A percentile compares a stretch with the other conserved stretches of the same genome.
Conservation (phyloP, 2,797 vertebrate species). For the Gymnoscopelus braueri region DNA sequence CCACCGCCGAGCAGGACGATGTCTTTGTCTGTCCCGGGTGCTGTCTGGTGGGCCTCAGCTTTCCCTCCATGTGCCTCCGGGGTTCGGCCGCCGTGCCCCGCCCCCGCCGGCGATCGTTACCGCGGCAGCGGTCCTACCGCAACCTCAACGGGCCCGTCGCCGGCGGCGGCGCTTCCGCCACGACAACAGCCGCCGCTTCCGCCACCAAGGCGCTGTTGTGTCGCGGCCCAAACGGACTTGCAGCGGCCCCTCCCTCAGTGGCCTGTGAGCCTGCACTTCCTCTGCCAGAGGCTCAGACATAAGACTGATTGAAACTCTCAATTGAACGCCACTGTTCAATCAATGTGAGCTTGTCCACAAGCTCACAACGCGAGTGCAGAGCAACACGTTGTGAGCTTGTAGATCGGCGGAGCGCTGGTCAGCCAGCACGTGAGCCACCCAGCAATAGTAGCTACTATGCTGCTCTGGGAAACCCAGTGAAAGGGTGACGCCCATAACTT, state of each 20-base stretch:
- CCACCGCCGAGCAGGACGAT: slow-evolving; percentile 86
- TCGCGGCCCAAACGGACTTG: slow-evolving; percentile 68
- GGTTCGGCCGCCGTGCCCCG: slow-evolving; percentile 64
- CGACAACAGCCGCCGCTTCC: slow-evolving; percentile 33
- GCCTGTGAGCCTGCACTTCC: slow-evolving; percentile 82
- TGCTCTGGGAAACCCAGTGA: background rate
- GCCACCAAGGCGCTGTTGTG: slow-evolving; percentile 81
- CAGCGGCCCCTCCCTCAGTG: slow-evolving; percentile 33
- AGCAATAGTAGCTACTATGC: slow-evolving; percentile 1
- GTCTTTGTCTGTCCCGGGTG: slow-evolving; percentile 89
- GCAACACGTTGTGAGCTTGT: slow-evolving; percentile 4
- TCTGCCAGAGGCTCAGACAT: slow-evolving; percentile 88
- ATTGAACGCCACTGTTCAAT: background rate
- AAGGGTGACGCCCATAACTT: background rate
- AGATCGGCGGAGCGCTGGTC: slow-evolving; percentile 21
- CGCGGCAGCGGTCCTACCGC: slow-evolving; percentile 76
- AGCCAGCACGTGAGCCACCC: background rate
- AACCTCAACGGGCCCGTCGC: slow-evolving; percentile 87
- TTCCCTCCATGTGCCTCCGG: slow-evolving; percentile 88
- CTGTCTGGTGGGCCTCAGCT: slow-evolving; percentile 87
- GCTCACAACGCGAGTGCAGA: no score
- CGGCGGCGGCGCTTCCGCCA: slow-evolving; percentile 42
- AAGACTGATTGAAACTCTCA: slow-evolving; percentile 13
- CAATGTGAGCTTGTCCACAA: slow-evolving; percentile 1
- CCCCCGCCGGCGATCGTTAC: slow-evolving; percentile 53